A percentile compares a stretch with the other conserved stretches of the same genome.
phyloP scores from a whole-genome alignment of 2,888 invertebrate species.

The Acrobasis consociella region DNA sequence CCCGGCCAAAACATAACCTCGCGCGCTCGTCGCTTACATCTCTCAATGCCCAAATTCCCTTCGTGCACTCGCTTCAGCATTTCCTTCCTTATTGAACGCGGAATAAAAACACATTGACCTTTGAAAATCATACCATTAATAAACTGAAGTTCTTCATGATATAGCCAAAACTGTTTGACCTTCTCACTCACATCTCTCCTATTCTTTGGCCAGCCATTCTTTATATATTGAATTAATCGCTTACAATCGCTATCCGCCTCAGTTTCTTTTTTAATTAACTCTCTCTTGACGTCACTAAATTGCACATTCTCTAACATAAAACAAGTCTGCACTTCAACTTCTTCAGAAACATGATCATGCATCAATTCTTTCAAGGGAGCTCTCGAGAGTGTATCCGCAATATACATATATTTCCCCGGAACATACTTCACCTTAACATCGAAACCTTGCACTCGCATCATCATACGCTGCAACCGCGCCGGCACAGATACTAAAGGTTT shows the following conservation, averaged over 20 bases:
- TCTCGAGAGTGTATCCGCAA: slow-evolving; percentile 32
- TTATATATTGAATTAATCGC: slow-evolving; percentile 14
- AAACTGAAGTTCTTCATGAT: background rate
- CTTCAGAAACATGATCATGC: slow-evolving; percentile 16
- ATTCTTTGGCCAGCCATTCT: slow-evolving; percentile 23
- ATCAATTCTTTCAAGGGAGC: slow-evolving; percentile 28
- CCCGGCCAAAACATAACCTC: background rate
- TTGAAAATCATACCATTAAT: background rate
- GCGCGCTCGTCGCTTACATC: too few relatives aligned
- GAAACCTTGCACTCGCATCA: background rate
- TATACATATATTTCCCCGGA: slow-evolving; percentile 28
- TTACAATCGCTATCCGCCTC: background rate
- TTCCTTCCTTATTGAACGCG: too few relatives aligned
- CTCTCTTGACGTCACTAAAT: slow-evolving; percentile 7
- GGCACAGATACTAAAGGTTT: slow-evolving; percentile 34
- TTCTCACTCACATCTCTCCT: slow-evolving; percentile 3
- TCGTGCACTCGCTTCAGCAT: too few relatives aligned
- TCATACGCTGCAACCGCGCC: slow-evolving; percentile 34
- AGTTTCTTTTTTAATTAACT: background rate
- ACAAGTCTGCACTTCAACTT: slow-evolving; percentile 26
- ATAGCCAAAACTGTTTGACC: slow-evolving; percentile 8
- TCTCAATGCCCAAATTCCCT: too few relatives aligned
- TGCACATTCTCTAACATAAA: slow-evolving; percentile 26
- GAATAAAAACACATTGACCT: too few relatives aligned
- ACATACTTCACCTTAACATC: slow-evolving; percentile 31